Percentiles rank a stretch among this genome's conserved stretches.
phyloP scores from a whole-genome alignment of 2,113 vertebrate genomes.

The Cinclus mexicanus region DNA sequence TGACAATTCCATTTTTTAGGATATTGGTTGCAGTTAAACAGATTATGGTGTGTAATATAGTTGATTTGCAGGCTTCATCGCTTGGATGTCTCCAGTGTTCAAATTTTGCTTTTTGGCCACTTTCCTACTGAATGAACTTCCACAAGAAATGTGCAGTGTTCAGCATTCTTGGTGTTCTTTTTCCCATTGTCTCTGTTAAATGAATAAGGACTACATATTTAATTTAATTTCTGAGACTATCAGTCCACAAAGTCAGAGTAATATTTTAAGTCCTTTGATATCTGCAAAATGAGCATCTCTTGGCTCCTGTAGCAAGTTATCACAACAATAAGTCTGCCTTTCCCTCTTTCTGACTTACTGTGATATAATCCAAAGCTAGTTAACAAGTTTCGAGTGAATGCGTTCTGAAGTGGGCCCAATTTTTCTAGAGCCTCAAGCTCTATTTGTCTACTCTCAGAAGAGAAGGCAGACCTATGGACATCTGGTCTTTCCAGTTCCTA shows the following conservation, averaged over 20 bases:
- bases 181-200: neutral
- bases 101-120: neutral
- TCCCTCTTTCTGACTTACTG: neutral
- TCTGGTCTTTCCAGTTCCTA: neutral
- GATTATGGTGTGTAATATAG: neutral
- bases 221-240: constrained; percentile 1
- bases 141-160: neutral
- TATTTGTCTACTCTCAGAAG: constrained; percentile 24
- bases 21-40: neutral
- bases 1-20: neutral
- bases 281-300: constrained; percentile 19
- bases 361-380: neutral
- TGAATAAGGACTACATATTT: neutral
- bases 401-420: constrained; percentile 14
- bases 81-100: neutral
- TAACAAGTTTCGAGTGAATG: constrained; percentile 26
- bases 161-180: neutral
- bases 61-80: neutral
- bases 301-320: neutral
- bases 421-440: constrained; percentile 17
- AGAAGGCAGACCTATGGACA: neutral
- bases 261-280: neutral
- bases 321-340: neutral
- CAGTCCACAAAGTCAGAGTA: neutral
- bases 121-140: neutral